These are phyloP conservation scores for Lithosia quadra DNA, from an alignment of 2,888 invertebrate species.

Conservation along the genomic window DNA sequence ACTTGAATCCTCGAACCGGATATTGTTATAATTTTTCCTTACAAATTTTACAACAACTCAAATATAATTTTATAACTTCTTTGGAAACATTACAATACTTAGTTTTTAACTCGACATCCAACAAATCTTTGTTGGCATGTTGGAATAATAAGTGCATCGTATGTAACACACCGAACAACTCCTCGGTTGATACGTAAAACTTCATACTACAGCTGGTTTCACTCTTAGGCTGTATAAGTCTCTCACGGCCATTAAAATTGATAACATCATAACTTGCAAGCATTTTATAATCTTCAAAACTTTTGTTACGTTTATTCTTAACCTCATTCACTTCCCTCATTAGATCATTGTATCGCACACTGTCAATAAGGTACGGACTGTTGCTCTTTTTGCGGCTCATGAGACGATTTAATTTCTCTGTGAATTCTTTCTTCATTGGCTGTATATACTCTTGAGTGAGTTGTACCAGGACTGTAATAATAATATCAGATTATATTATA, in stretches of 20 bases:
- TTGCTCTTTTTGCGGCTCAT: conserved; percentile 70
- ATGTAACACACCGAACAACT: conserved; percentile 73
- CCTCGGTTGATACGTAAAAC: conserved; percentile 70
- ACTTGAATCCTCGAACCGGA: neutral
- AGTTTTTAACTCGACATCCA: conserved; percentile 69
- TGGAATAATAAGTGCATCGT: conserved; percentile 74
- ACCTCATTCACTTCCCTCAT: conserved; percentile 67
- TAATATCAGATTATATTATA: neutral
- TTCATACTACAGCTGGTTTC: conserved; percentile 57
- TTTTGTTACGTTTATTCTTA: conserved; percentile 63
- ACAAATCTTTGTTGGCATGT: conserved; percentile 66
- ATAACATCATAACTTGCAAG: conserved; percentile 71
- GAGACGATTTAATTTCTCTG: conserved; percentile 62
- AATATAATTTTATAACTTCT: conserved; percentile 74
- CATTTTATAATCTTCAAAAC: conserved; percentile 72
- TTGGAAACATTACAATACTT: conserved; percentile 79
- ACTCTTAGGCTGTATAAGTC: conserved; percentile 66
- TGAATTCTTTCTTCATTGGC: conserved; percentile 70
- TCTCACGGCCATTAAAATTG: conserved; percentile 60
- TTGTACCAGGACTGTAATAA: conserved; percentile 55
- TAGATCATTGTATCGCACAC: conserved; percentile 66
- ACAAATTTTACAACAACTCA: conserved; percentile 69
- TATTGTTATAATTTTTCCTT: conserved; percentile 22
- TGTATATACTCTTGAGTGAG: conserved; percentile 54
- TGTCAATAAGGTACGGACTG: conserved; percentile 66